Evolutionary conservation across 2,888 invertebrate genomes (phyloP).

Genomic region (Patella ulyssiponensis): DNA sequence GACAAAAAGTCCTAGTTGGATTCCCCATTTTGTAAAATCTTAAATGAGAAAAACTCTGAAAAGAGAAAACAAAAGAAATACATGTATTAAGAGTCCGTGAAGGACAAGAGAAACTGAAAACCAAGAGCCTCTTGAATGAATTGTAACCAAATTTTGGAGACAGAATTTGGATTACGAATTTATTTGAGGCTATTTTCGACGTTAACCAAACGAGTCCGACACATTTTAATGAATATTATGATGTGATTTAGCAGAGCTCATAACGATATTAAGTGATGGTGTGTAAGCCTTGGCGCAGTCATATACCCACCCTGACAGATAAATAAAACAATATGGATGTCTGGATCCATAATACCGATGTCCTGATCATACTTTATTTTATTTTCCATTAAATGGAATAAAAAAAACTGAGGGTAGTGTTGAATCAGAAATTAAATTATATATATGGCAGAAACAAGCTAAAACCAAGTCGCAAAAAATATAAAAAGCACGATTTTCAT

Average conservation of each 20-base stretch:
- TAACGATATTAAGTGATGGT: background rate
- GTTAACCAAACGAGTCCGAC: background rate
- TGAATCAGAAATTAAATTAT: too few relatives aligned
- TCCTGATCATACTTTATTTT: too few relatives aligned
- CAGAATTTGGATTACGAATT: background rate
- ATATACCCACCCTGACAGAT: background rate
- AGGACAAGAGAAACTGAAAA: background rate
- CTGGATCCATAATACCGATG: too few relatives aligned
- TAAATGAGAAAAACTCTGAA: background rate
- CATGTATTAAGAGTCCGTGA: background rate
- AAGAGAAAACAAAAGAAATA: background rate
- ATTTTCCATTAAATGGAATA: too few relatives aligned
- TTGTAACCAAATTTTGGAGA: background rate
- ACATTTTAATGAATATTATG: background rate
- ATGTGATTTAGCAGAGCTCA: background rate
- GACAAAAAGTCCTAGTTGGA: constrained; percentile 1
- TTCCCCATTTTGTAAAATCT: background rate
- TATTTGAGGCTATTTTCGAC: constrained; percentile 10
- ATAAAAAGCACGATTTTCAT: too few relatives aligned
- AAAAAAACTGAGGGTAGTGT: too few relatives aligned
- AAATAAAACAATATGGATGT: background rate
- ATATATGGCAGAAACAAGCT: too few relatives aligned
- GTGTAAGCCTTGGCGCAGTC: background rate
- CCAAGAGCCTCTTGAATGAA: background rate
- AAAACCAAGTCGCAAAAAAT: too few relatives aligned